A percentile compares a stretch with the other conserved stretches of the same genome.
These are phyloP conservation scores for Onychomys leucogaster DNA, from an alignment of 2,797 vertebrate species.

Conservation along the genomic window DNA sequence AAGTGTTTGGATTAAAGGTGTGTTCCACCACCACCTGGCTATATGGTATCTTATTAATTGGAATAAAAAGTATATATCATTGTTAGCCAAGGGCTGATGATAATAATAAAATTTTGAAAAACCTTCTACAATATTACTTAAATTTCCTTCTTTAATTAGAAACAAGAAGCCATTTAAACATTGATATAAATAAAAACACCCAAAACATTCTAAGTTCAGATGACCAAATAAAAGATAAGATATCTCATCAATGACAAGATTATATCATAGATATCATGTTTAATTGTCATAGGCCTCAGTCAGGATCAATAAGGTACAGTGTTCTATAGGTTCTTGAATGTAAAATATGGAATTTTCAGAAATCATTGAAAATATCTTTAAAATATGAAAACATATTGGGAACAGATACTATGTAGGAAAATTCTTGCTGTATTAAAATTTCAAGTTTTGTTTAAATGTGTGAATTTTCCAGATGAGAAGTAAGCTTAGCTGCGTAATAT, in stretches of 20 bases:
- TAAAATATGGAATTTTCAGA: background rate
- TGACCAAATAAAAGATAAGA: background rate
- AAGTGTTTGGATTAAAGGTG: too few species aligned
- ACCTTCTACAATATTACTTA: background rate
- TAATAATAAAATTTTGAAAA: background rate
- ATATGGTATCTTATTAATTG: background rate
- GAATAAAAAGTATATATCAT: background rate
- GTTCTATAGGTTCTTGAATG: background rate
- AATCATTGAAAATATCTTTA: background rate
- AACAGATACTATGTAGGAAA: background rate
- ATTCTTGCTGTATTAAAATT: background rate
- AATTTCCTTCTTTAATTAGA: background rate
- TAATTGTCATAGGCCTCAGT: background rate
- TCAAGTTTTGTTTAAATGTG: background rate
- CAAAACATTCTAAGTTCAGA: background rate
- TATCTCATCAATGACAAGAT: background rate
- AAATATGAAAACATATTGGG: background rate
- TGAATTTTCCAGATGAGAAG: background rate
- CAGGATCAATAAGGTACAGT: background rate
- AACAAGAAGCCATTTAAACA: background rate
- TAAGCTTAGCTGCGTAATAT: background rate
- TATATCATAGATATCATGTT: background rate
- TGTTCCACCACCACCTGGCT: too few species aligned
- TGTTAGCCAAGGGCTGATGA: background rate
- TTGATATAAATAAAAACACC: background rate